Evolutionary conservation across 2,888 invertebrate genomes (phyloP), one percentile per base, ranked within the genome.

Genomic region (Eupithecia insigniata): DNA sequence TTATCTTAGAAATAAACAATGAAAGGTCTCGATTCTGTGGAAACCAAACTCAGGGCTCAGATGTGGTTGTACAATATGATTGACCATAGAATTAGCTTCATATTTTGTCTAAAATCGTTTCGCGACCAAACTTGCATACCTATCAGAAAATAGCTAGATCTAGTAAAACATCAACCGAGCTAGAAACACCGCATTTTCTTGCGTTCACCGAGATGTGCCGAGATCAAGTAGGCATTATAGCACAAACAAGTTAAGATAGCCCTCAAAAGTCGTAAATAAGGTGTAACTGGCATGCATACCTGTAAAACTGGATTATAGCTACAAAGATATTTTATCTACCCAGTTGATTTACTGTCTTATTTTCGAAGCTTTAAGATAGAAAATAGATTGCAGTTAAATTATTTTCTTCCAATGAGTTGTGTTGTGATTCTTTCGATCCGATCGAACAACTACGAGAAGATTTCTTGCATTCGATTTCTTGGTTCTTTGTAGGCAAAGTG

Each of bases 191-290:
- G 36, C 26, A 84, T 78, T 80, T 82, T 77, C 82, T 85, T 85
- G 88, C 91, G 88, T 91, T 92, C 92, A 89, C 91, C 85, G 75
- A n/a, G n/a, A n/a, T n/a, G n/a, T n/a, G n/a, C n/a, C n/a, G 32
- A 69, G 69, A 69, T 69, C 65, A 85, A 78, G 87, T 84, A 84
- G 82, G 83, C 39, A 82, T 82, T 86, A 87, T 85, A 83, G 91
- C 73, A 80, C 90, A 83, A 84, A 85, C 84, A 82, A 89, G 85
- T 91, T 72, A 14, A 83, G 87, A 86, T 83, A 84, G 83, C 81
- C 79, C 75, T 80, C 81, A 82, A 80, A 82, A 83, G 82, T 83
- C 78, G 80, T 84, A 83, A 84, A 85, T 82, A 84, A 75, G 77
- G 78, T 72, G 77, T 73, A 78, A 78, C 79, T 75, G 74, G 75